Evolutionary conservation across 2,797 vertebrate genomes (phyloP).

Genomic region (Chaetophractus vellerosus): DNA sequence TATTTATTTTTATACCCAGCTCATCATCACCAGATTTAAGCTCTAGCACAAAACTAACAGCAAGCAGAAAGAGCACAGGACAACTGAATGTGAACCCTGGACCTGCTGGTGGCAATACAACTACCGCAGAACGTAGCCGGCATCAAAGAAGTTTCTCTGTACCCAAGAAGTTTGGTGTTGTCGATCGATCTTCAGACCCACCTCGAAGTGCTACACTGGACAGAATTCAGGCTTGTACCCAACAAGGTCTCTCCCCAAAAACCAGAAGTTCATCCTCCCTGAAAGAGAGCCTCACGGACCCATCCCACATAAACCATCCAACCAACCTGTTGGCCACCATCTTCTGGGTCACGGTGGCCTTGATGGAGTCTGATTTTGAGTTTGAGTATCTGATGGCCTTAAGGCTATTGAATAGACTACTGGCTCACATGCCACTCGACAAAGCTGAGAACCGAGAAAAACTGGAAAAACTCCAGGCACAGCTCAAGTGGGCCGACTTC

Average conservation of each 20-base stretch:
- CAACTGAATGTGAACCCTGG: constrained; percentile 96
- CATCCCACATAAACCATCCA: constrained; percentile 96
- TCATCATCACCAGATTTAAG: constrained; percentile 97
- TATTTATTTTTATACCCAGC: constrained; percentile 88
- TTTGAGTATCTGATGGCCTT: constrained; percentile 99
- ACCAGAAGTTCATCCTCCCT: constrained; percentile 95
- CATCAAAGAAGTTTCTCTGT: constrained; percentile 99
- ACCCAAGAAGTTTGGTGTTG: constrained; percentile 98
- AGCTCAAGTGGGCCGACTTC: constrained; percentile 98
- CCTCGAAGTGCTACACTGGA: constrained; percentile 98
- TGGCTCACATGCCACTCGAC: constrained; percentile 96
- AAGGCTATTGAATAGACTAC: constrained; percentile 95
- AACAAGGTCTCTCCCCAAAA: constrained; percentile 94
- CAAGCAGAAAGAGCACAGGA: constrained; percentile 97
- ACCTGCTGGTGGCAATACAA: constrained; percentile 89
- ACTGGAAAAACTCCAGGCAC: constrained; percentile 98
- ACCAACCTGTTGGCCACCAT: constrained; percentile 97
- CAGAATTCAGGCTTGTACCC: constrained; percentile 98
- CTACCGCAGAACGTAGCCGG: constrained; percentile 95
- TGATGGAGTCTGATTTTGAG: constrained; percentile 99
- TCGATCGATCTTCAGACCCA: constrained; percentile 94
- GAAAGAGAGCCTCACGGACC: constrained; percentile 94
- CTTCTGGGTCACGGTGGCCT: constrained; percentile 98
- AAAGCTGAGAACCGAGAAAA: constrained; percentile 97
- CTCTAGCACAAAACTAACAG: constrained; percentile 95